phyloP scores from a whole-genome alignment of 1,140 invertebrate species.

The Drosophila ambigua region DNA sequence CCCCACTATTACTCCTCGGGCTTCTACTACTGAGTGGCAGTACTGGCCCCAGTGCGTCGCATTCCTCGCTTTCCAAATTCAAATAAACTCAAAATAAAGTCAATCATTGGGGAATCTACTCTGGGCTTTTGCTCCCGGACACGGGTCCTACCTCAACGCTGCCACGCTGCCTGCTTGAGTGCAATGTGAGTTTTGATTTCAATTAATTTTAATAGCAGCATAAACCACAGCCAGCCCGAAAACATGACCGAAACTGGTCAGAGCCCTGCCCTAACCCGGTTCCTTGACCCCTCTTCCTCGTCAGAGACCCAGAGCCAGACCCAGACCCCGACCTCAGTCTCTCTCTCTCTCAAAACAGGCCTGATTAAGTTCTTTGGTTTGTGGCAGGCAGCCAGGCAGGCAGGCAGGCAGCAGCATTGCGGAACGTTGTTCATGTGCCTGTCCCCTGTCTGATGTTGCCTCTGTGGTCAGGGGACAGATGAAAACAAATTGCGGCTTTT shows the following conservation, averaged over 20 bases:
- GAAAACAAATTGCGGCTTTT: constrained; percentile 82
- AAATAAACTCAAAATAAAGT: constrained; percentile 54
- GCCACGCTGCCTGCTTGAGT: constrained; percentile 53
- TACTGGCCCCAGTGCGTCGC: background rate
- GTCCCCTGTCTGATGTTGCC: constrained; percentile 25
- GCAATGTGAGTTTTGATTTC: constrained; percentile 69
- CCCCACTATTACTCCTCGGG: constrained; percentile 59
- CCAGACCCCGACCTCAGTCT: background rate
- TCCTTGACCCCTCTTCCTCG: constrained; percentile 63
- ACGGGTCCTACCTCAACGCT: constrained; percentile 38
- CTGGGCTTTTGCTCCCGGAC: background rate
- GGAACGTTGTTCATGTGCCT: constrained; percentile 45
- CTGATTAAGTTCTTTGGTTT: constrained; percentile 76
- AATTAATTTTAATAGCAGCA: constrained; percentile 80
- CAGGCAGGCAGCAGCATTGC: constrained; percentile 9
- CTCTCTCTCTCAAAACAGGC: constrained; percentile 18
- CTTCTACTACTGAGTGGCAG: constrained; percentile 48
- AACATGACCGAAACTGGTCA: constrained; percentile 37
- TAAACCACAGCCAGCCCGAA: constrained; percentile 50
- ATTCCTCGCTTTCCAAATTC: constrained; percentile 33
- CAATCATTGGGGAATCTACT: background rate
- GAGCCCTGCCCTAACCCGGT: constrained; percentile 32
- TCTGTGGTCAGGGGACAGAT: constrained; percentile 53
- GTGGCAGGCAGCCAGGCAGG: constrained; percentile 18
- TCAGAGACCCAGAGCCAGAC: constrained; percentile 9